Evolutionary conservation across 2,797 vertebrate genomes (phyloP).

Genomic region (Rallus crepitans): DNA sequence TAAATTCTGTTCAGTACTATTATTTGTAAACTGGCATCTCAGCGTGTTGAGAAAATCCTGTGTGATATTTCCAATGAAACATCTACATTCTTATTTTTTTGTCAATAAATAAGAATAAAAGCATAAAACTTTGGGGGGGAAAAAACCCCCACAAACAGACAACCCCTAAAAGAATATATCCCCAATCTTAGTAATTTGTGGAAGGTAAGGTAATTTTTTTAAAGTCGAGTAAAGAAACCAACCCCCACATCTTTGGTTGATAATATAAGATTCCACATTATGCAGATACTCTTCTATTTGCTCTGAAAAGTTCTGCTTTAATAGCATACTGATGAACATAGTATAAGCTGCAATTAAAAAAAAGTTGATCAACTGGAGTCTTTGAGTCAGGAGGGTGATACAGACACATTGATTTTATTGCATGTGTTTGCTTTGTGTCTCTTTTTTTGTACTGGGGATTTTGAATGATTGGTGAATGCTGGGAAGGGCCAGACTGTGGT

Average conservation of each 20-base stretch:
- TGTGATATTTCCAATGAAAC: not conserved
- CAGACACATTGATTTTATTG: not conserved
- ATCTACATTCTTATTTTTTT: not conserved
- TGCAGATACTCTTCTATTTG: not conserved
- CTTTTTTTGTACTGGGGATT: not conserved
- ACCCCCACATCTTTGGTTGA: fast-evolving
- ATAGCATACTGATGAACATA: not conserved
- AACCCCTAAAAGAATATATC: not conserved
- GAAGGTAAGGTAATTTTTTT: not conserved
- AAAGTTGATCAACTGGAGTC: not conserved
- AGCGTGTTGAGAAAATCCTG: not conserved
- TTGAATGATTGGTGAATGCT: not conserved
- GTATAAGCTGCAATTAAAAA: not conserved
- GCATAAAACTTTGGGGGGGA: not conserved
- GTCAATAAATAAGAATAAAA: not conserved
- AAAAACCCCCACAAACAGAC: not conserved
- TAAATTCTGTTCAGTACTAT: not conserved
- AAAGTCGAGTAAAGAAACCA: not conserved
- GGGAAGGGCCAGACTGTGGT: not conserved
- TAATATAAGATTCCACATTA: not conserved
- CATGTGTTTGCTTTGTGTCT: not conserved
- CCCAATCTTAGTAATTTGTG: not conserved
- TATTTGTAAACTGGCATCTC: not conserved
- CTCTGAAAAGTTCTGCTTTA: not conserved
- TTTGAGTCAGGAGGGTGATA: not conserved